phyloP scores from a whole-genome alignment of 1,140 invertebrate genomes.

The Hypsibius dujardini region DNA sequence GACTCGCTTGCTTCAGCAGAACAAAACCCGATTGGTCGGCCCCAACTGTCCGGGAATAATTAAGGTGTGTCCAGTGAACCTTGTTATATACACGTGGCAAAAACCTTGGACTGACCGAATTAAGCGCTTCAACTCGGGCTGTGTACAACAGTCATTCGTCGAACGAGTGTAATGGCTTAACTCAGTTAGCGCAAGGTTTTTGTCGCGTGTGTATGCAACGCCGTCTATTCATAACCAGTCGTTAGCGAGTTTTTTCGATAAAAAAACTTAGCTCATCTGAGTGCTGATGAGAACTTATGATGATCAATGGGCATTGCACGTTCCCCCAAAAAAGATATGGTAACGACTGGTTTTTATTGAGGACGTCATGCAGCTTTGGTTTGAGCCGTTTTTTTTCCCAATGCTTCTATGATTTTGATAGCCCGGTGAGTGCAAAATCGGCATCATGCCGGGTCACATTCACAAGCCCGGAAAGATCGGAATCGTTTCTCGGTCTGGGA shows the following conservation, averaged over 20 bases:
- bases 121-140: no score
- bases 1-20: constrained; percentile 66
- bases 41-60: constrained; percentile 99
- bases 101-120: no score
- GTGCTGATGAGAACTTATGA: no score
- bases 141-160: background rate
- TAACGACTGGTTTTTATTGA: no score
- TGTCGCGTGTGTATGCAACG: constrained; percentile 1
- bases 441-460: constrained; percentile 98
- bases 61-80: constrained; percentile 41
- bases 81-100: constrained; percentile 20
- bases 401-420: constrained; percentile 30
- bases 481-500: constrained; percentile 93
- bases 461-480: constrained; percentile 81
- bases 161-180: no score
- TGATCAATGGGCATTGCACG: no score
- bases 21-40: constrained; percentile 80
- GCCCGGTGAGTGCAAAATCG: constrained; percentile 82
- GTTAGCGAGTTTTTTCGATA: no score
- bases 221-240: no score
- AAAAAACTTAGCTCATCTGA: no score
- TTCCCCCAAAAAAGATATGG: no score
- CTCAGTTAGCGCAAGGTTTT: background rate
- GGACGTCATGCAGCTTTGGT: background rate
- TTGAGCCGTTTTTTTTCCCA: constrained; percentile 15